phyloP scores from a whole-genome alignment of 2,888 invertebrate genomes.

The Andrena haemorrhoa region DNA sequence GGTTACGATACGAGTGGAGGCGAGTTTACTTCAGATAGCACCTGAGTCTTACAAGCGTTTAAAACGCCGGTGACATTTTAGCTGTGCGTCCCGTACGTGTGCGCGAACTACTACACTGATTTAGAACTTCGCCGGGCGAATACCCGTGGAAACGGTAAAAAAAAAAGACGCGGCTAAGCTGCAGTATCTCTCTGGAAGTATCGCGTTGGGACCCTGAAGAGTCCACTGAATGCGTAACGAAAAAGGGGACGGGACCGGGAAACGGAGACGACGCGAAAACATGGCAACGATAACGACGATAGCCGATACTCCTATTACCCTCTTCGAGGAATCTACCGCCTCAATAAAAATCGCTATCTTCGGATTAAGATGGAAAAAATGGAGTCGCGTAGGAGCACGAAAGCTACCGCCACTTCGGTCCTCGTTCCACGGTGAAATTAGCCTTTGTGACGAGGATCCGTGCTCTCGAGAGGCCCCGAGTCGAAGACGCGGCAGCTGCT shows the following conservation, averaged over 20 bases:
- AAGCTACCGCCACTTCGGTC: constrained; percentile 15
- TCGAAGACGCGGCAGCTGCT: constrained; percentile 67
- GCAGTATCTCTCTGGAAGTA: neutral
- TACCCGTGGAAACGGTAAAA: neutral
- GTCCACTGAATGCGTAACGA: neutral
- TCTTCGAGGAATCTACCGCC: neutral
- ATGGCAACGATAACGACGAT: constrained; percentile 2
- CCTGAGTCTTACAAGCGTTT: constrained; percentile 53
- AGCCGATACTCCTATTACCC: constrained; percentile 10
- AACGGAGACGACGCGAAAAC: neutral
- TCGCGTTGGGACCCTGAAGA: neutral
- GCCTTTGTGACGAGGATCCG: constrained; percentile 55
- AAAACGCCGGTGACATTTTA: constrained; percentile 60
- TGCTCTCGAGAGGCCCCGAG: constrained; percentile 32
- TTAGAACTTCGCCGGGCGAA: neutral
- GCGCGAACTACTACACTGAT: constrained; percentile 23
- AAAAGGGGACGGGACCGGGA: neutral
- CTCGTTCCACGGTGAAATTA: constrained; percentile 60
- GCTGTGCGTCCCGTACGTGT: constrained; percentile 35
- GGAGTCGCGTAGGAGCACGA: neutral
- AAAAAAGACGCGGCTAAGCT: neutral
- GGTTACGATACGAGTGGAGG: constrained; percentile 72
- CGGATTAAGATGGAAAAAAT: constrained; percentile 32
- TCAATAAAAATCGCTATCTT: constrained; percentile 27
- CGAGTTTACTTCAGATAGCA: constrained; percentile 67